Percentiles rank a stretch among this genome's conserved stretches.
These are phyloP conservation scores for Poeciliopsis infans DNA, from an alignment of 2,797 vertebrate species.

Conservation along the genomic window DNA sequence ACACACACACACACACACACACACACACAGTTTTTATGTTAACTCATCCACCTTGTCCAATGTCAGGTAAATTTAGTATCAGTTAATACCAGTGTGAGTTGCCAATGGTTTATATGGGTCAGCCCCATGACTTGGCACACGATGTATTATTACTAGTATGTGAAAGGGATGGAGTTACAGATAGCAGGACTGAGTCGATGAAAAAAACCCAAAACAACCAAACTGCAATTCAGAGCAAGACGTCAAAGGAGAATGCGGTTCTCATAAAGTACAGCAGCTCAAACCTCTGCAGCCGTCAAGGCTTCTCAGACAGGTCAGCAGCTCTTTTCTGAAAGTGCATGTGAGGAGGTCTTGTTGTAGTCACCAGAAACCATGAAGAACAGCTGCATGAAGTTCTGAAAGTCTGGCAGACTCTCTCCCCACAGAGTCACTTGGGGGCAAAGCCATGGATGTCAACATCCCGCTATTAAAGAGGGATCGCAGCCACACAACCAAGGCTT, in stretches of 20 bases:
- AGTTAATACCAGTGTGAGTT: constrained; percentile 43
- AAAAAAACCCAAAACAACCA: constrained; percentile 16
- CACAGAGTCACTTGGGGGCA: constrained; percentile 33
- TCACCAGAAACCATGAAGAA: constrained; percentile 31
- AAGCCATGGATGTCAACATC: background rate
- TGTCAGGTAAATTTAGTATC: constrained; percentile 69
- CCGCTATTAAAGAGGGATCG: background rate
- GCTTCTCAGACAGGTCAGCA: constrained; percentile 12
- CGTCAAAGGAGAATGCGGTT: constrained; percentile 67
- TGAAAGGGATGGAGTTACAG: constrained; percentile 63
- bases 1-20: background rate
- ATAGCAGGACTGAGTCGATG: constrained; percentile 71
- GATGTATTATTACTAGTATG: constrained; percentile 46
- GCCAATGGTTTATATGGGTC: constrained; percentile 36
- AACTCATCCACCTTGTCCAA: constrained; percentile 50
- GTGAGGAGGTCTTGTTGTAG: background rate
- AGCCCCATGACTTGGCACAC: constrained; percentile 44
- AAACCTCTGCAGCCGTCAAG: constrained; percentile 22
- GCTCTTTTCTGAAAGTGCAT: constrained; percentile 1
- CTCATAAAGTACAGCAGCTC: constrained; percentile 29
- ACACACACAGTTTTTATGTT: constrained; percentile 18
- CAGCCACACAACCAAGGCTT: constrained; percentile 7
- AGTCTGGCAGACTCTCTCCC: constrained; percentile 19
- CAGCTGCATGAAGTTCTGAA: constrained; percentile 29
- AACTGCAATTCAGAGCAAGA: constrained; percentile 62